phyloP scores from a whole-genome alignment of 2,888 invertebrate genomes.

The Hyalella azteca region DNA sequence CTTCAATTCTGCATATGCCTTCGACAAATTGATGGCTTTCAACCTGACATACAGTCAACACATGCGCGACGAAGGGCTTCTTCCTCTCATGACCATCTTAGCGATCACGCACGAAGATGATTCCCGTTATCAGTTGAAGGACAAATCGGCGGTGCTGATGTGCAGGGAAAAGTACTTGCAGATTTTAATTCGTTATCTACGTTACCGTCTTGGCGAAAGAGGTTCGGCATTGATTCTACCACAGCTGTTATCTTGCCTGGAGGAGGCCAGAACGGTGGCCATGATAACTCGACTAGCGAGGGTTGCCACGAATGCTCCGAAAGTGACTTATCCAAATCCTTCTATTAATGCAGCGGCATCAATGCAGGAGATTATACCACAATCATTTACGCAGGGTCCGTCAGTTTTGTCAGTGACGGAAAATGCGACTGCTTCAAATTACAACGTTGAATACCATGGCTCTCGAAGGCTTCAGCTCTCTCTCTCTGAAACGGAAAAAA shows the following conservation, averaged over 20 bases:
- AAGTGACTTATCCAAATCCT: conserved; percentile 45
- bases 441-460: too few relatives aligned
- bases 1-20: conserved; percentile 42
- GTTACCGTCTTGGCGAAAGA: neutral
- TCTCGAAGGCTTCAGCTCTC: too few relatives aligned
- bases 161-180: neutral
- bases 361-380: too few relatives aligned
- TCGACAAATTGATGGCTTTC: conserved; percentile 46
- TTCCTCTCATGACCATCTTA: neutral
- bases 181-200: neutral
- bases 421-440: too few relatives aligned
- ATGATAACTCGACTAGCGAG: conserved; percentile 45
- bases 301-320: conserved; percentile 43
- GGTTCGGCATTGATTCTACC: neutral
- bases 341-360: too few relatives aligned
- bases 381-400: too few relatives aligned
- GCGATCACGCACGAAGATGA: neutral
- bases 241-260: neutral
- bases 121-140: neutral
- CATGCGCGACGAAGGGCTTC: neutral
- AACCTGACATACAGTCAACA: conserved; percentile 40
- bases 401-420: too few relatives aligned
- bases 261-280: conserved; percentile 35
- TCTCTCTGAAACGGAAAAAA: too few relatives aligned
- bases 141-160: neutral